Percentiles rank a stretch among this genome's conserved stretches.
Evolutionary conservation across 2,113 vertebrate species (phyloP).

Genomic region (Xerus inauris): DNA sequence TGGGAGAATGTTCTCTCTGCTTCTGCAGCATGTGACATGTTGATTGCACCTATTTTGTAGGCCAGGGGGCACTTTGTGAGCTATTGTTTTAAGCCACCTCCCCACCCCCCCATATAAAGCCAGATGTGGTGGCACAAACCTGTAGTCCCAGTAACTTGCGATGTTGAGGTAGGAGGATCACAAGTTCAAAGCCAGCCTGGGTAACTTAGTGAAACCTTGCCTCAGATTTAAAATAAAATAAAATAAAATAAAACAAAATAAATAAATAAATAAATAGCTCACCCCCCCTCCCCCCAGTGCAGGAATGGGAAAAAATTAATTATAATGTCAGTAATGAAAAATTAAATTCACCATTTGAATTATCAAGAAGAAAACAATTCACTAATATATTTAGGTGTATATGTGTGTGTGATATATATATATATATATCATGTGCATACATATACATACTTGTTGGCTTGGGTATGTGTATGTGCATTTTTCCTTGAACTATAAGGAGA

Average conservation of each 20-base stretch:
- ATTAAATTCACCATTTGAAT: background rate
- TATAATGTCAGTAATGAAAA: background rate
- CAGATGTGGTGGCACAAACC: too few relatives aligned
- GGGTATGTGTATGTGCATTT: background rate
- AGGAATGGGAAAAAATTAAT: too few relatives aligned
- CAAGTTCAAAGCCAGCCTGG: too few relatives aligned
- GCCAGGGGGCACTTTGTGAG: background rate
- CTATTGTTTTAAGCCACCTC: background rate
- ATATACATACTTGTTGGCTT: background rate
- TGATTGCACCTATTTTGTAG: background rate
- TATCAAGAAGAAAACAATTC: conserved; percentile 17
- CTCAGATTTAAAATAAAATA: too few relatives aligned
- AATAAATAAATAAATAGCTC: too few relatives aligned
- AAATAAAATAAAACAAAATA: too few relatives aligned
- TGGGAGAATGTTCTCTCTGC: background rate
- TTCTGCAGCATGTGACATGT: background rate
- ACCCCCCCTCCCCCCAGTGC: too few relatives aligned
- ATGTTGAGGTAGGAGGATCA: too few relatives aligned
- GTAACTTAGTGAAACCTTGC: too few relatives aligned
- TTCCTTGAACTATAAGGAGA: background rate
- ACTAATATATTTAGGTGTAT: background rate
- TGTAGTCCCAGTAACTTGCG: too few relatives aligned
- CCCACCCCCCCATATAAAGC: too few relatives aligned
- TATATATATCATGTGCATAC: background rate
- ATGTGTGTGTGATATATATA: too few relatives aligned